Conservation (phyloP, 2,113 vertebrate species). For the Epinephelus lanceolatus region DNA sequence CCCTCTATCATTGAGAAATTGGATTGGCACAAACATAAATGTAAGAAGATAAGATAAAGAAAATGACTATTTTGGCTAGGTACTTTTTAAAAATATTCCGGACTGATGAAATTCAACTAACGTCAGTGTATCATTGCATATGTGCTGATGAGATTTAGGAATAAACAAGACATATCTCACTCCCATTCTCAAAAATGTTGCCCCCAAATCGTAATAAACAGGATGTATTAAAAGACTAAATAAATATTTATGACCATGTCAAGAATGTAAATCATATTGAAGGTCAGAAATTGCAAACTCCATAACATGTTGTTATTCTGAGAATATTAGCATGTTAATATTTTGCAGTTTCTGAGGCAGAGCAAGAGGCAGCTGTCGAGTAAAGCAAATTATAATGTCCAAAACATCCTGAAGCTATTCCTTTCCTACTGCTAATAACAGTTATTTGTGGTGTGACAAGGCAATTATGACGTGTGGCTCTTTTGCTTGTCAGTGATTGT, state of each 20-base stretch:
- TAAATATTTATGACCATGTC: neutral
- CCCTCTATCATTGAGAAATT: neutral
- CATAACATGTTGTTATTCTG: neutral
- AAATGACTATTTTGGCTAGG: neutral
- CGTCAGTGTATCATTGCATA: neutral
- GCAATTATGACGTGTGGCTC: slow-evolving; percentile 25
- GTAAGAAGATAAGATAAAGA: neutral
- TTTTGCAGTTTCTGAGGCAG: slow-evolving; percentile 21
- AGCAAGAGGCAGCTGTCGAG: neutral
- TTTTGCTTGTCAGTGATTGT: slow-evolving; percentile 30
- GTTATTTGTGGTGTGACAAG: slow-evolving; percentile 54
- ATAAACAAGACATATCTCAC: neutral
- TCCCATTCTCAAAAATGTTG: neutral
- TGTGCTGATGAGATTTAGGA: neutral
- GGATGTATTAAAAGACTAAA: neutral
- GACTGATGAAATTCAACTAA: neutral
- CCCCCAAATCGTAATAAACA: neutral
- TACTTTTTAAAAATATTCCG: neutral
- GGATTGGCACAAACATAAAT: neutral
- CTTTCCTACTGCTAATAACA: slow-evolving; percentile 24
- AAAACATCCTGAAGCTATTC: neutral
- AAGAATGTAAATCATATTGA: neutral
- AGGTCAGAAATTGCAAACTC: neutral
- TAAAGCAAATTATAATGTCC: neutral
- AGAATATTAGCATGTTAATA: slow-evolving; percentile 3